Base-by-base conservation (phyloP, 2,797 vertebrate genomes). In the Threskiornis aethiopicus region DNA sequence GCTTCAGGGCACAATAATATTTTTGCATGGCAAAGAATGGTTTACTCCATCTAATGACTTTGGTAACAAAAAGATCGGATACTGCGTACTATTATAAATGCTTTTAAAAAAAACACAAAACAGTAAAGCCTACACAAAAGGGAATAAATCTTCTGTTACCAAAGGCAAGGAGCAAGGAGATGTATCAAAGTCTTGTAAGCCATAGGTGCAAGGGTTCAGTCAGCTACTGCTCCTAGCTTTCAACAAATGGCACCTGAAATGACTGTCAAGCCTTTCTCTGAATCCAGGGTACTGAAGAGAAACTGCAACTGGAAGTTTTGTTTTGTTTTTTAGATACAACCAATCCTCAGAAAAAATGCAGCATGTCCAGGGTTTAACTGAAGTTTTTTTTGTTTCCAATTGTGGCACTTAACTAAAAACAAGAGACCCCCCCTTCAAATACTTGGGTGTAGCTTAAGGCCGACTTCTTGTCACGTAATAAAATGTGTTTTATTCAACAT, bases 111-210 rank as follows among this genome's bases (percentile, higher is more conserved):
- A 70, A 82, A 14, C 39, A 84, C 29, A 51, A 59, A 89, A 10
- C 44, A 42, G 47, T 49, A 71, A 75, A 69, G 89, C 9, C 52
- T 37, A 52, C 77, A 58, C n/a, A 69, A 71, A 42, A 69, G 44
- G 44, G 59, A 59, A 39, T 33, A 64, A 87, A 47, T 72, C 64
- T 84, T 49, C 42, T 0, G 16, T 73, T 89, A 49, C 80, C 80
- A 96, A 92, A 96, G 88, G 71, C 85, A 87, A 95, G 80, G 76
- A 94, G 90, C 70, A 71, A 76, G 44, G 65, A 84, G 69, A 76
- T 13, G 33, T 19, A 85, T 55, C 31, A n/a, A 33, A n/a, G 51
- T 10, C 8, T 13, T 13, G 10, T 42, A 29, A 64, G 54, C 62
- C 22, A 25, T 0, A 44, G 42, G 47, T 33, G 44, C 9, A 22